Evolutionary conservation across 2,888 invertebrate species (phyloP), one percentile per base, ranked within the genome.

Genomic region (Mechanitis mazaeus): DNA sequence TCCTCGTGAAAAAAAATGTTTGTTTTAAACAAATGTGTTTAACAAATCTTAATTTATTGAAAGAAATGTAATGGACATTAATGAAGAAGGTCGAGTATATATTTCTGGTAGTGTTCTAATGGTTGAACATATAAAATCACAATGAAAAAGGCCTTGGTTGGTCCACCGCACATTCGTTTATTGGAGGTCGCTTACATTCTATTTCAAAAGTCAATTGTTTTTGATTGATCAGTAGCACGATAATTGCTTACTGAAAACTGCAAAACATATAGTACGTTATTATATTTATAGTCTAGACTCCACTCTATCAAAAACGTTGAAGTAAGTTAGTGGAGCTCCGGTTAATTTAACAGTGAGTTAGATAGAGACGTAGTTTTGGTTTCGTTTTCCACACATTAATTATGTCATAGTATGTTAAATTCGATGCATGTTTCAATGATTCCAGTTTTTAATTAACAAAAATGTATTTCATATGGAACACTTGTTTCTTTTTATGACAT

Each of bases 201-300:
- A 77, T 75, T 78, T 70, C 69, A 69, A 71, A 69, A 73, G 70
- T 69, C 75, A 75, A 78, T 77, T 79, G 78, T 77, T 78, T 74
- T 69, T 70, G 72, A 75, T 74, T 71, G 71, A 75, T 75, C 69
- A 71, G 65, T 71, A 69, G 58, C 64, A 64, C 58, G 58, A 60
- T 55, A 63, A 63, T 50, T 54, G 33, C 50, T 60, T 54, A 45
- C 45, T 33, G 46, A 20, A 56, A 54, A 35, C 54, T 54, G n/a
- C 35, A 33, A 54, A 54, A 35, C 42, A 11, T 42, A 42, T 9
- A 9, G 9, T 7, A 42, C 7, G 42, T 42, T 11, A 42, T 20
- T 20, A 20, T 20, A 0, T 20, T 20, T 20, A 20, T 20, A 20
- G 20, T 20, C 20, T 20, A 20, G 20, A 20, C 20, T 20, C 20